Conservation (phyloP, 2,113 vertebrate species). For the Megaceryle maxima region DNA sequence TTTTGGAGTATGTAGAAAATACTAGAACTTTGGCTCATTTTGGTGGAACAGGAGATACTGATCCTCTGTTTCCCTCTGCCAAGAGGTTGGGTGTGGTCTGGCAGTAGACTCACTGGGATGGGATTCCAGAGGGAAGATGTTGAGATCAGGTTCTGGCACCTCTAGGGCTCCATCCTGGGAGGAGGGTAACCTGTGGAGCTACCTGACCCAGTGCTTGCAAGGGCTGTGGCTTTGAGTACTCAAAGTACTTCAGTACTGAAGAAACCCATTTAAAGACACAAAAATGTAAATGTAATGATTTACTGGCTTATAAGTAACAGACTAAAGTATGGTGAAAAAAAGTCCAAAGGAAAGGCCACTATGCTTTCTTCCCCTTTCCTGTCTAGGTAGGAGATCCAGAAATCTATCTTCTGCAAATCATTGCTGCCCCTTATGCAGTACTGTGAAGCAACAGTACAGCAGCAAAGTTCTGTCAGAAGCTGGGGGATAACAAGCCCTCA, state of each 20-base stretch:
- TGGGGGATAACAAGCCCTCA: background rate
- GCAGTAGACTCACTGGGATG: background rate
- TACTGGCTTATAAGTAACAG: background rate
- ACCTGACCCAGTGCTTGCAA: background rate
- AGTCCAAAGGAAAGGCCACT: rapidly evolving
- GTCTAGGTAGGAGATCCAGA: background rate
- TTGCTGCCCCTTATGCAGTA: rapidly evolving
- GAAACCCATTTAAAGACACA: background rate
- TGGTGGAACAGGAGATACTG: background rate
- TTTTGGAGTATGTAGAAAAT: background rate
- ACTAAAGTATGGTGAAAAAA: background rate
- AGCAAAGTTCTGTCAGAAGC: background rate
- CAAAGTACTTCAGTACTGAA: no score
- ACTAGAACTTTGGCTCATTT: background rate
- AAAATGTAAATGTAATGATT: background rate
- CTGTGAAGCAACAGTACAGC: no score
- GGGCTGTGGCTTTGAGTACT: background rate
- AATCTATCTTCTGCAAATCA: no score
- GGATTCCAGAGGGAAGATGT: background rate
- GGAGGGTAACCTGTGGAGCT: background rate
- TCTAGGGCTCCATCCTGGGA: background rate
- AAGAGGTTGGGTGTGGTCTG: background rate
- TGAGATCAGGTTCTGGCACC: background rate
- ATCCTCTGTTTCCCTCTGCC: background rate
- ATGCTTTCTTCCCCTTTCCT: background rate